A percentile compares a stretch with the other conserved stretches of the same genome.
Conservation (phyloP, 2,113 vertebrate species). For the Lamprologus speciosus region DNA sequence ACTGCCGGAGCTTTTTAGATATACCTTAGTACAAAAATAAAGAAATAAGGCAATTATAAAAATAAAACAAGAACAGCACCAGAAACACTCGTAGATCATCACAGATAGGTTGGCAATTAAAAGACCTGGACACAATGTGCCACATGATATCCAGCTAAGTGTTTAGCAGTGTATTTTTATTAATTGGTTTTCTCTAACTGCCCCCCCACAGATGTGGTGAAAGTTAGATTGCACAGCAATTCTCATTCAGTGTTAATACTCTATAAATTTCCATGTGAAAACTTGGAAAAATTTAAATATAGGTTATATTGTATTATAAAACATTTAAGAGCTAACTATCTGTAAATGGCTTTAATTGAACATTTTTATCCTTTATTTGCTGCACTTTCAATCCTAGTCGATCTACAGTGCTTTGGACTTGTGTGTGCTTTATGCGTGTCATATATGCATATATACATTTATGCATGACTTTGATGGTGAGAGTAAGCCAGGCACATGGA, state of each 20-base stretch:
- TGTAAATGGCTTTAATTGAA: neutral
- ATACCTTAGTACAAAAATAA: neutral
- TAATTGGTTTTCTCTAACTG: neutral
- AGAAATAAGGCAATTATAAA: neutral
- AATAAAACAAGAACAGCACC: neutral
- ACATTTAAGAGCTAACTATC: neutral
- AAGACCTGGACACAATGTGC: neutral
- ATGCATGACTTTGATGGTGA: neutral
- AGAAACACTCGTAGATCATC: neutral
- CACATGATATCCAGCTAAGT: neutral
- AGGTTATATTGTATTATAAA: neutral
- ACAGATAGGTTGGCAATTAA: neutral
- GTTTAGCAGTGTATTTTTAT: neutral
- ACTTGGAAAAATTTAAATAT: neutral
- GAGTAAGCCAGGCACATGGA: neutral
- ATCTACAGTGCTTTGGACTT: neutral
- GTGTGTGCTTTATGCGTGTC: neutral
- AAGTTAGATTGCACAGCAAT: neutral
- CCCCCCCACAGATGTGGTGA: neutral
- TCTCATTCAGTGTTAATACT: neutral
- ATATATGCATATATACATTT: neutral
- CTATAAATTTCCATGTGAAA: neutral
- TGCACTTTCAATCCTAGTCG: neutral
- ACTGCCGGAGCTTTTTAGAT: neutral
- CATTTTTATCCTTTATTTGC: neutral